Evolutionary conservation across 64 coral and sea anemone species (phyloP).

Genomic region (Cladopsammia gracilis): DNA sequence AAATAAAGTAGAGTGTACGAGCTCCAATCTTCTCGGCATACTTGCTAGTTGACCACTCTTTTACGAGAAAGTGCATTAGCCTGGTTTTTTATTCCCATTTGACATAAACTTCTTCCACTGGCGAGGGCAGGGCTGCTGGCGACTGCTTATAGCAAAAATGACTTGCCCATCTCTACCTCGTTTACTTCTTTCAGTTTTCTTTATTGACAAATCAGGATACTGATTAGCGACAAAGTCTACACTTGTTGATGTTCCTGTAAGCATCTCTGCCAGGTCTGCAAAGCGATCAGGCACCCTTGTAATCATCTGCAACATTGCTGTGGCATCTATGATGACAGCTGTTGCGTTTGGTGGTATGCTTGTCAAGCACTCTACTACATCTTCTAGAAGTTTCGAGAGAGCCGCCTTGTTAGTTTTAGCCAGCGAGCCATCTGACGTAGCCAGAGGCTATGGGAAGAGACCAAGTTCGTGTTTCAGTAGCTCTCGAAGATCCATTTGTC

Average conservation of each 20-base stretch:
- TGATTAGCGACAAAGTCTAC: conserved; percentile 80
- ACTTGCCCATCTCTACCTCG: conserved; percentile 46
- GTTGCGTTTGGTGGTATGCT: conserved; percentile 38
- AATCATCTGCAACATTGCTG: conserved; percentile 51
- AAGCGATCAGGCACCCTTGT: conserved; percentile 65
- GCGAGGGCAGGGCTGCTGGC: conserved; percentile 55
- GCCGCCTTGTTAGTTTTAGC: conserved; percentile 60
- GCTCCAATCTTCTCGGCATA: conserved; percentile 17
- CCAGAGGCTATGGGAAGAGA: conserved; percentile 64
- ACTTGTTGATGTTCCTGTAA: conserved; percentile 61
- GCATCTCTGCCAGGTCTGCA: conserved; percentile 59
- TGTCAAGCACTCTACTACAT: conserved; percentile 66
- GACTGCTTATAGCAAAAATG: conserved; percentile 56
- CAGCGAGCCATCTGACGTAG: conserved; percentile 52
- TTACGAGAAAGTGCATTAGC: conserved; percentile 45
- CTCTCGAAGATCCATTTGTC: conserved; percentile 59
- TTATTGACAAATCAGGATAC: conserved; percentile 71
- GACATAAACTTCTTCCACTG: conserved; percentile 67
- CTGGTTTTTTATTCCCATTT: not conserved
- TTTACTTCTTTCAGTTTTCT: conserved; percentile 74
- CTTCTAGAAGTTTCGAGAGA: conserved; percentile 54
- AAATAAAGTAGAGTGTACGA: not conserved
- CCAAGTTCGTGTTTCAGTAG: conserved; percentile 57
- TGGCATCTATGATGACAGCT: conserved; percentile 77
- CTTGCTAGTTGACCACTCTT: conserved; percentile 21